Conservation (phyloP, 2,888 invertebrate genomes). For the Allophyes oxyacanthae region DNA sequence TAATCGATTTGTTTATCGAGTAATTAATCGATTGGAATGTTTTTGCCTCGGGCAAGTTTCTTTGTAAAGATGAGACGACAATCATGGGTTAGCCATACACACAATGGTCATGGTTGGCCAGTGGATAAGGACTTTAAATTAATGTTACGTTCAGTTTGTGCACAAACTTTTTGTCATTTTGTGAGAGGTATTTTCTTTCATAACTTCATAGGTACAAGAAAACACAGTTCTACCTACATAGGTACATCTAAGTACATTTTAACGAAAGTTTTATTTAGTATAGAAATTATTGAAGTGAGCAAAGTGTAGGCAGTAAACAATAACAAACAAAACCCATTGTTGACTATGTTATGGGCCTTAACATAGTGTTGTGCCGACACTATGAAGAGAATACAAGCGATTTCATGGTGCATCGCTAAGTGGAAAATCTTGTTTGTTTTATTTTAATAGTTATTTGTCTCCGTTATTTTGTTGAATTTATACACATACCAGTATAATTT, state of each 20-base stretch:
- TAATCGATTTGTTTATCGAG: constrained; percentile 29
- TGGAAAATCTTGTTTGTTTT: constrained; percentile 16
- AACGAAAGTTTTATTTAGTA: constrained; percentile 21
- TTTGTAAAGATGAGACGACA: background rate
- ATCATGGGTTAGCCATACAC: too few species aligned
- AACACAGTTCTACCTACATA: too few species aligned
- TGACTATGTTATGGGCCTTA: too few species aligned
- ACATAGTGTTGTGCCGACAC: constrained; percentile 3
- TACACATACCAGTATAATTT: too few species aligned
- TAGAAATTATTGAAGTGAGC: background rate
- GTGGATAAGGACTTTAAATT: too few species aligned
- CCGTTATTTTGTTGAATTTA: too few species aligned
- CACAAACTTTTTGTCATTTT: too few species aligned
- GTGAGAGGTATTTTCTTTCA: too few species aligned
- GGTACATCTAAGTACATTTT: background rate
- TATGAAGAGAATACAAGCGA: constrained; percentile 33
- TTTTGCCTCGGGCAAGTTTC: constrained; percentile 41
- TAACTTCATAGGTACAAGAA: too few species aligned
- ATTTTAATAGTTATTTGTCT: constrained; percentile 3
- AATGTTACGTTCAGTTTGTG: too few species aligned
- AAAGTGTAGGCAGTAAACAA: constrained; percentile 15
- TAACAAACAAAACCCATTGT: constrained; percentile 39
- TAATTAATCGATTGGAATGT: constrained; percentile 17
- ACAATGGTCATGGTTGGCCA: too few species aligned
- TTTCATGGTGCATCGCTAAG: constrained; percentile 38